phyloP scores from a whole-genome alignment of 2,113 vertebrate genomes.

The Scophthalmus maximus region DNA sequence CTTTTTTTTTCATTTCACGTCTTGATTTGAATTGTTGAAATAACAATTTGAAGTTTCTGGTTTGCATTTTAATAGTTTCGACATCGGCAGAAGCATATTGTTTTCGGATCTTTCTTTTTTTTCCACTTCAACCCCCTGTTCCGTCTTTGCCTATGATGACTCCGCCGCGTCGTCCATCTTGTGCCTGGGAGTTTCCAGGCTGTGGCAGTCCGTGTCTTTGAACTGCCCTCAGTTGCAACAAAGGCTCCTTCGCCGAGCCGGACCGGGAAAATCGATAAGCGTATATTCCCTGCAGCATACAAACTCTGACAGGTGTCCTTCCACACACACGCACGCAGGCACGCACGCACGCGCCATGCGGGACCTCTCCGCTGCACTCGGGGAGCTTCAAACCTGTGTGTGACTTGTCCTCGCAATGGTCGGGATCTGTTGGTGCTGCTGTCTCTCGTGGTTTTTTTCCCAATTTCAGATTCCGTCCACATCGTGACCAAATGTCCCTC shows the following conservation, averaged over 20 bases:
- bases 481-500: too few species aligned
- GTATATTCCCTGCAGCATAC: slow-evolving; percentile 50
- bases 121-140: not conserved
- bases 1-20: too few species aligned
- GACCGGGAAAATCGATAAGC: slow-evolving; percentile 66
- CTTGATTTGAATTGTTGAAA: not conserved
- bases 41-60: not conserved
- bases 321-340: too few species aligned
- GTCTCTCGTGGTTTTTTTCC: too few species aligned
- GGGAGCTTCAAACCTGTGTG: too few species aligned
- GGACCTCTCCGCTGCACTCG: too few species aligned
- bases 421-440: too few species aligned
- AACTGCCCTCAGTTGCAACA: slow-evolving; percentile 63
- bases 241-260: slow-evolving; percentile 29
- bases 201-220: slow-evolving; percentile 59
- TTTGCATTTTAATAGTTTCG: not conserved
- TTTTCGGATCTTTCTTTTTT: not conserved
- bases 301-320: slow-evolving; percentile 69
- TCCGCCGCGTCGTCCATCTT: not conserved
- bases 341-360: not conserved
- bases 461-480: too few species aligned
- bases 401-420: too few species aligned
- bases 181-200: slow-evolving; percentile 21
- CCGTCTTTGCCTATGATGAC: slow-evolving; percentile 21
- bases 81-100: not conserved